Conservation (phyloP, 2,797 vertebrate species). For the Urosaurus nigricauda region DNA sequence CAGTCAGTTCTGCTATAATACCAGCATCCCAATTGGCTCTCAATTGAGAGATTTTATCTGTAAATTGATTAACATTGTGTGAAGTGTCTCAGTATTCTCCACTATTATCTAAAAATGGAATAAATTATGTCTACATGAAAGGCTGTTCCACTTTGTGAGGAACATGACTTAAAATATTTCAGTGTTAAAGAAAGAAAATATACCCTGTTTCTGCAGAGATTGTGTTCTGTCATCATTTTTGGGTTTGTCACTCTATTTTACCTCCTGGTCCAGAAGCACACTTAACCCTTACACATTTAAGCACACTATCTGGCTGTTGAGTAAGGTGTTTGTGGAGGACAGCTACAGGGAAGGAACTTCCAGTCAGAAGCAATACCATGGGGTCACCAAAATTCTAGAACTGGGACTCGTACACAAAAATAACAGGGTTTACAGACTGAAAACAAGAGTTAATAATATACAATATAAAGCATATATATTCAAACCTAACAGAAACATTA, state of each 20-base stretch:
- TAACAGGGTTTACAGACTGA: neutral
- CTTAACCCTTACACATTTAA: neutral
- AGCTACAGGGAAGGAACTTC: neutral
- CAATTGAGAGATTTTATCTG: too few relatives aligned
- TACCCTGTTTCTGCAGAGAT: neutral
- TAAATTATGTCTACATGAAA: neutral
- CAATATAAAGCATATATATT: neutral
- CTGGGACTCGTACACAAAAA: neutral
- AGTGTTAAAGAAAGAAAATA: neutral
- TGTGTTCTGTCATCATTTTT: neutral
- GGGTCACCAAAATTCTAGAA: neutral
- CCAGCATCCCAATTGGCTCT: too few relatives aligned
- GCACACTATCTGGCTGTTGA: neutral
- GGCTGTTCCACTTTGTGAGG: neutral
- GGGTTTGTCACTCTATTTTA: neutral
- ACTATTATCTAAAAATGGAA: neutral
- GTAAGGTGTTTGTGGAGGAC: neutral
- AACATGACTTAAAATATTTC: neutral
- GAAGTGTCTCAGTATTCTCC: neutral
- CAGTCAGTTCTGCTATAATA: too few relatives aligned
- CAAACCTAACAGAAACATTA: neutral
- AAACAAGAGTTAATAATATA: neutral
- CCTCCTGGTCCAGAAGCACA: neutral
- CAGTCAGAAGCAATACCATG: neutral
- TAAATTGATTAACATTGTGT: neutral